Conservation (phyloP, 1,140 invertebrate species). For the Fragariocoptes setiger region DNA sequence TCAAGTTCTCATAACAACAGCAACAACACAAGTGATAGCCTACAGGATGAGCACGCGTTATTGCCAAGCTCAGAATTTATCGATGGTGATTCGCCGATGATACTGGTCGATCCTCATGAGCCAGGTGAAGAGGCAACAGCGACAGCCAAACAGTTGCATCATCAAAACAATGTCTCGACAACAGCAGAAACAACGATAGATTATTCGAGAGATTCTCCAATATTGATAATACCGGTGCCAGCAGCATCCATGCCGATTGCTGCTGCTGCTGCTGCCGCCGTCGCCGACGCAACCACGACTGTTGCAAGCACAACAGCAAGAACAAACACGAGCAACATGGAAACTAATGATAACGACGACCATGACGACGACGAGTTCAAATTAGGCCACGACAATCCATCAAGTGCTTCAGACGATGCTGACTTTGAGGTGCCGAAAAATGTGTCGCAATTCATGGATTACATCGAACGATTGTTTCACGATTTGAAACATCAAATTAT, state of each 20-base stretch:
- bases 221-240: too few relatives aligned
- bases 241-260: too few relatives aligned
- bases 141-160: too few relatives aligned
- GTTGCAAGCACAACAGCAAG: background rate
- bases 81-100: too few relatives aligned
- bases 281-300: background rate
- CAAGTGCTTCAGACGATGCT: background rate
- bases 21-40: background rate
- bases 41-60: background rate
- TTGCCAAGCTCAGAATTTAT: too few relatives aligned
- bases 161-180: too few relatives aligned
- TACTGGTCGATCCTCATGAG: too few relatives aligned
- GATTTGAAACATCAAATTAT: background rate
- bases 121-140: too few relatives aligned
- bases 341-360: background rate
- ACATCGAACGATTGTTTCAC: conserved; percentile 2
- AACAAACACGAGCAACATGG: background rate
- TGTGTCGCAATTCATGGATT: conserved; percentile 5
- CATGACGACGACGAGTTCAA: background rate
- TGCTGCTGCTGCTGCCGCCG: too few relatives aligned
- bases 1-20: background rate
- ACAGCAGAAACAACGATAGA: too few relatives aligned
- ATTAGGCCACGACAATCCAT: background rate
- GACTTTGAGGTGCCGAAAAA: conserved; percentile 2
- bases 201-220: too few relatives aligned